These are phyloP conservation scores for Pygocentrus nattereri DNA, from an alignment of 2,797 vertebrate species.

Conservation along the genomic window DNA sequence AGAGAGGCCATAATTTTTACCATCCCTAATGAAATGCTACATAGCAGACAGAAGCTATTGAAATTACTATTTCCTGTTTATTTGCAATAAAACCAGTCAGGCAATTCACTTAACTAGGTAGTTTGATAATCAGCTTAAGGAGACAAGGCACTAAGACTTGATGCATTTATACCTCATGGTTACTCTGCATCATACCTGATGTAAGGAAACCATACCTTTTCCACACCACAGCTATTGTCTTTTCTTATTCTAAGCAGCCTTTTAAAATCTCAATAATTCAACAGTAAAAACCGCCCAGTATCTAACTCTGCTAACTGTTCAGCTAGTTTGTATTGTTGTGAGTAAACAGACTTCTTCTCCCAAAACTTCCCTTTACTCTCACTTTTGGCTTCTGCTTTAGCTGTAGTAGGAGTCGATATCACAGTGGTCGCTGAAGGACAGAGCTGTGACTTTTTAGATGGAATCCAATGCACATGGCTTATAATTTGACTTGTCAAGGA, in stretches of 20 bases:
- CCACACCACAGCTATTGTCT: too few species aligned
- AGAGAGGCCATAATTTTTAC: too few species aligned
- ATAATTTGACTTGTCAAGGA: neutral
- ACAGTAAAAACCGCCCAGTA: too few species aligned
- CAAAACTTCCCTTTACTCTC: neutral
- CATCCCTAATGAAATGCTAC: neutral
- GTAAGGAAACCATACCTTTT: too few species aligned
- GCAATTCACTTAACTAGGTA: neutral
- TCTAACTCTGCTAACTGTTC: too few species aligned
- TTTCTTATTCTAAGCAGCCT: too few species aligned
- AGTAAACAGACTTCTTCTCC: too few species aligned
- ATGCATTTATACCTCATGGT: too few species aligned
- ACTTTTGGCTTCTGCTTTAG: neutral
- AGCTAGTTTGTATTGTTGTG: too few species aligned
- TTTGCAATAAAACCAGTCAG: neutral
- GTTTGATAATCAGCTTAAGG: too few species aligned
- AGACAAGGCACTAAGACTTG: neutral
- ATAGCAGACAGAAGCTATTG: neutral
- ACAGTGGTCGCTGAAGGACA: neutral
- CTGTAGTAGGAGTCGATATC: neutral
- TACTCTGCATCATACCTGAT: too few species aligned
- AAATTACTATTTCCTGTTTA: neutral
- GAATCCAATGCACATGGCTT: neutral
- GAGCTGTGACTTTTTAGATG: neutral
- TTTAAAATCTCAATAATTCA: too few species aligned